Percentiles rank a stretch among this genome's conserved stretches.
Conservation (phyloP, 2,888 invertebrate species). For the Drosophila putrida region DNA sequence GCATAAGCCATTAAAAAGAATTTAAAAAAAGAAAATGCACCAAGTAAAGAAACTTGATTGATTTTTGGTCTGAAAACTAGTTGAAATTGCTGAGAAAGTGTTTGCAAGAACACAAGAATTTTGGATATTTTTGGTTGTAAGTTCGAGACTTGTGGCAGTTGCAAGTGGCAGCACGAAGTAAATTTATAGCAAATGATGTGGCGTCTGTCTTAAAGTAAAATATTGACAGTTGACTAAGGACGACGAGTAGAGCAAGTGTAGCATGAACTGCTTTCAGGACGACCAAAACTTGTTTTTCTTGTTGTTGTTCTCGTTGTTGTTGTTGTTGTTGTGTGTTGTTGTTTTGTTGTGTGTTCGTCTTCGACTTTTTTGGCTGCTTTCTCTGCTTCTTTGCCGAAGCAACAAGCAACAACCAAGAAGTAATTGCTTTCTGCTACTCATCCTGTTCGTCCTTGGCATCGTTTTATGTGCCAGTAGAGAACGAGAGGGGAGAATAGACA, state of each 20-base stretch:
- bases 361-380: constrained; percentile 31
- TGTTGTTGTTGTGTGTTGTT: constrained; percentile 22
- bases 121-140: constrained; percentile 4
- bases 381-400: constrained; percentile 50
- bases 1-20: constrained; percentile 9
- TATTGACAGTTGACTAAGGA: constrained; percentile 75
- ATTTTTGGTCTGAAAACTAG: background rate
- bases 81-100: constrained; percentile 21
- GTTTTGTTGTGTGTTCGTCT: constrained; percentile 6
- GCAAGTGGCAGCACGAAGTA: constrained; percentile 49
- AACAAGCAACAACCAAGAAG: constrained; percentile 70
- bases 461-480: constrained; percentile 27
- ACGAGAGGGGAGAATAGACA: background rate
- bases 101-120: constrained; percentile 16
- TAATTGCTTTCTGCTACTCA: constrained; percentile 79
- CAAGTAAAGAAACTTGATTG: background rate
- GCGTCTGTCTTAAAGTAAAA: constrained; percentile 76
- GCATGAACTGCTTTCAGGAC: constrained; percentile 68
- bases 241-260: constrained; percentile 47
- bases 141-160: constrained; percentile 1
- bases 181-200: constrained; percentile 81
- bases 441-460: constrained; percentile 55
- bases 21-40: no score
- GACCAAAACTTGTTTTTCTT: constrained; percentile 55
- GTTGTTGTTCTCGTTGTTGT: constrained; percentile 30